Evolutionary conservation across 2,888 invertebrate species (phyloP), one percentile per base, ranked within the genome.

Genomic region (Hyposoter dolosus): DNA sequence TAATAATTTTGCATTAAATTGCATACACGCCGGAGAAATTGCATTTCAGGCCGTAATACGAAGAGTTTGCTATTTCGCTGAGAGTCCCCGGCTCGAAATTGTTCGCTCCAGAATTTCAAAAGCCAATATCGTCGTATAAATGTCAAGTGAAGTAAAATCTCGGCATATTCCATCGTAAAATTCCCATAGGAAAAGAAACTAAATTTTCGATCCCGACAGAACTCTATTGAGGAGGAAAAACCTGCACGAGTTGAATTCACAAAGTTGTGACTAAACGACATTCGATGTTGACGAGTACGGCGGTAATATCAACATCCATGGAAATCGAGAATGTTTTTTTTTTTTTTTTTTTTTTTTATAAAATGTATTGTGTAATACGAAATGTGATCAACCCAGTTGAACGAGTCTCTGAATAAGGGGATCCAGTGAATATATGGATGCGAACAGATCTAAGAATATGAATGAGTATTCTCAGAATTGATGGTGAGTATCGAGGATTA

Each of bases 381-480:
- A 72, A 56, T 53, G 53, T 53, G 15, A 35, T 68, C 4, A 43
- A 68, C 19, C 35, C 40, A 1, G n/a, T 19, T 56, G 10, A 72
- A 35, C 35, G 40, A 72, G 72, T 56, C 72, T 35, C 53, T 56
- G 53, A 15, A 50, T 53, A 50, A 12, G 43, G 43, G 63, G 12
- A 76, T 45, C 35, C 32, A 6, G 15, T 43, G 50, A 35, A 5
- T n/a, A 56, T 50, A 66, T 66, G 15, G 60, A 60, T 68, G 50
- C 5, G 32, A 68, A 19, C 40, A 17, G 53, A 60, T 82, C 47
- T 69, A 17, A 66, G 65, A 83, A 71, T 53, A 56, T 53, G 19
- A 50, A 83, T 65, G 71, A 50, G 40, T 63, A 71, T 60, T 78
- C 45, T 40, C 7, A 45, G 72, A 56, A 66, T 56, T 78, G 6